Base-by-base conservation (phyloP, 2,888 invertebrate species). In the Rotaria socialis region DNA sequence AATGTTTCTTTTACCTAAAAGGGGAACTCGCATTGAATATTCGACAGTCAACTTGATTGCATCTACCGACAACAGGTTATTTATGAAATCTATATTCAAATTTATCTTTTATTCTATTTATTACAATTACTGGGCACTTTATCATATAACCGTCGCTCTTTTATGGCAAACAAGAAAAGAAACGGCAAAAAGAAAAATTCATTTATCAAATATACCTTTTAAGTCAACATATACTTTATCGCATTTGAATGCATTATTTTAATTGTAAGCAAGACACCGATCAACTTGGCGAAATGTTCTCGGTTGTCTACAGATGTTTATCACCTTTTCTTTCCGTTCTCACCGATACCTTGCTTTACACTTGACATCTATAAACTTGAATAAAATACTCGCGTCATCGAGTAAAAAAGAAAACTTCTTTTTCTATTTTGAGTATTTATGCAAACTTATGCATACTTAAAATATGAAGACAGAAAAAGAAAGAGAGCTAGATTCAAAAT, bases 181-280 rank as follows among this genome's bases (percentile, higher is more conserved):
- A 56, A 7, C 24, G 27, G 16, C n/a, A 10, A 6, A 10, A 67
- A 35, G 35, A 67, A 27, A 35, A 67, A 67, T 24, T 67, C 67
- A 67, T 67, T 67, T 67, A 67, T 67, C 67, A 35, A 67, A 67
- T 67, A 35, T 67, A 19, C 19, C 67, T 35, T 67, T 16, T 19
- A 67, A 67, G 67, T 67, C 35, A 67, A 67, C 67, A 6, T 67
- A 67, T 67, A 67, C 16, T 67, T 67, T 67, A 67, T 67, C 67
- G 19, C 35, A 7, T 67, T 67, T 35, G 67, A 67, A 67, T 67
- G 41, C 67, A 67, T 67, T 67, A 67, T 35, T 67, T 67, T 67
- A 67, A 67, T 67, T 67, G 67, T 67, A 67, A 35, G 35, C 35
- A 67, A 41, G 67, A 35, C 67, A 35, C 35, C 35, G 35, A 67